A percentile compares a stretch with the other conserved stretches of the same genome.
Evolutionary conservation across 2,888 invertebrate genomes (phyloP).

Genomic region (Clistopyga incitator): DNA sequence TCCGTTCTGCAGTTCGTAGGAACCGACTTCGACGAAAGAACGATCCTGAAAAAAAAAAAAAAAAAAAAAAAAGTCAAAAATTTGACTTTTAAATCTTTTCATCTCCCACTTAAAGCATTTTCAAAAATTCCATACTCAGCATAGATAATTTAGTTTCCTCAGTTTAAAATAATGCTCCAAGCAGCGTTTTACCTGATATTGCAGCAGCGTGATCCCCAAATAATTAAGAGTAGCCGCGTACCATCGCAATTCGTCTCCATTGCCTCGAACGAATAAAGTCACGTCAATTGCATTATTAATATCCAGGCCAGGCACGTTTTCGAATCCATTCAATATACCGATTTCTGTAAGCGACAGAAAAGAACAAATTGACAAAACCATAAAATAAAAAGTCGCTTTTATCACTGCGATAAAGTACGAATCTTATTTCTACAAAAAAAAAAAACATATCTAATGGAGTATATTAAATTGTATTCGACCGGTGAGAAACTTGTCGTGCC

Average conservation of each 20-base stretch:
- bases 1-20: conserved; percentile 66
- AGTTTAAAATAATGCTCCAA: too few species aligned
- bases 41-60: conserved; percentile 46
- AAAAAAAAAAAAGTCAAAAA: too few species aligned
- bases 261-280: conserved; percentile 68
- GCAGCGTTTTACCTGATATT: conserved; percentile 67
- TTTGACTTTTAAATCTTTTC: too few species aligned
- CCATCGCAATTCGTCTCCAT: conserved; percentile 56
- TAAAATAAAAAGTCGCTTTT: too few species aligned
- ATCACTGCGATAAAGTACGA: too few species aligned
- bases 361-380: neutral
- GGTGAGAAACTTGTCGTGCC: neutral
- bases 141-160: too few species aligned
- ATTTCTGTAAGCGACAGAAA: conserved; percentile 64
- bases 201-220: conserved; percentile 65
- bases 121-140: too few species aligned
- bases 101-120: too few species aligned
- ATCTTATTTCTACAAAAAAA: too few species aligned
- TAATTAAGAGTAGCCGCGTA: conserved; percentile 69
- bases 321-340: conserved; percentile 68
- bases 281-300: conserved; percentile 63
- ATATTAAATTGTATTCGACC: too few species aligned
- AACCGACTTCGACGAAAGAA: conserved; percentile 39
- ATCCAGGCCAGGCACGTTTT: conserved; percentile 51
- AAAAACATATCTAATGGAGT: too few species aligned